Conservation (phyloP, 2,113 vertebrate genomes). For the Orthonyx spaldingii region DNA sequence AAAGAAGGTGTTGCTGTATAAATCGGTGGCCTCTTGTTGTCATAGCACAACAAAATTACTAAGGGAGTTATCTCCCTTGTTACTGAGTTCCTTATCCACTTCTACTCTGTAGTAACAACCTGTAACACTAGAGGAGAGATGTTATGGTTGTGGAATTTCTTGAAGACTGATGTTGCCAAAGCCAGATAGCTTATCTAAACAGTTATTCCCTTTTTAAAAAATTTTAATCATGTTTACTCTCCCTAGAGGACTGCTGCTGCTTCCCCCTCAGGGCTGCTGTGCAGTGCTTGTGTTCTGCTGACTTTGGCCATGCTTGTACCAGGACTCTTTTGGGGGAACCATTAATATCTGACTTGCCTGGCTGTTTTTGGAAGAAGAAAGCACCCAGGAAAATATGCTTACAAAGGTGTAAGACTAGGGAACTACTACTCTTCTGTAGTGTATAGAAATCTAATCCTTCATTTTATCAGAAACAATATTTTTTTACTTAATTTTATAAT, state of each 20-base stretch:
- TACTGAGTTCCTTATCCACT: not conserved
- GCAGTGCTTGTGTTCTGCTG: not conserved
- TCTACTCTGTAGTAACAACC: not conserved
- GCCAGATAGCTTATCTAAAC: not conserved
- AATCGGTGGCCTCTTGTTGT: not conserved
- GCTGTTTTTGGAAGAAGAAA: not conserved
- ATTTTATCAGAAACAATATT: not conserved
- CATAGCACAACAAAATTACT: not conserved
- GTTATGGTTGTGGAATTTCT: not conserved
- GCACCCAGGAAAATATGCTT: not conserved
- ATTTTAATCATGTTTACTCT: not conserved
- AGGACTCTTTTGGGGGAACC: not conserved
- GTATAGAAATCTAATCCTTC: not conserved
- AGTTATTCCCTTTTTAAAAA: not conserved
- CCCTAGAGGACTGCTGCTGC: not conserved
- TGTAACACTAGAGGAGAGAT: not conserved
- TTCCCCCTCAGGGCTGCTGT: not conserved
- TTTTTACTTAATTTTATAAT: not conserved
- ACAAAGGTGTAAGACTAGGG: not conserved
- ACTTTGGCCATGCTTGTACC: fast-evolving
- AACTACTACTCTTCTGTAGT: not conserved
- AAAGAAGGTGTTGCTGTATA: not conserved
- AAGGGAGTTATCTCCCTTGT: not conserved
- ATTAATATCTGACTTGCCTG: not conserved
- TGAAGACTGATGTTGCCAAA: not conserved